phyloP scores from a whole-genome alignment of 2,797 vertebrate species.

The Stomatorhinus walkeri region DNA sequence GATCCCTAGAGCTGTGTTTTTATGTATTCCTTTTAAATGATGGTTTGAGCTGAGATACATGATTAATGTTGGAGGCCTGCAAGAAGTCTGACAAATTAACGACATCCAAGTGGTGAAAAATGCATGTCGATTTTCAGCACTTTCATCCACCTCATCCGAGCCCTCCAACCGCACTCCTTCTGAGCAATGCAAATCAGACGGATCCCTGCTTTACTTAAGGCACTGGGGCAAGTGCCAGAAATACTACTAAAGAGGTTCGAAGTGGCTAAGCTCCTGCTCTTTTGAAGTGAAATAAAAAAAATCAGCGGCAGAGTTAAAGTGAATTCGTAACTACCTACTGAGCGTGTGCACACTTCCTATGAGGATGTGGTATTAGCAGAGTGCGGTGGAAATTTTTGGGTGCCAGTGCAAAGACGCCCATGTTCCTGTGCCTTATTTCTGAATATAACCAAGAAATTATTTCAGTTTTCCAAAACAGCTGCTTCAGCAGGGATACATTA shows the following conservation, averaged over 20 bases:
- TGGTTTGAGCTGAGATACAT: not conserved
- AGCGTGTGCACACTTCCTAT: not conserved
- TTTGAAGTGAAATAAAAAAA: slow-evolving; percentile 4
- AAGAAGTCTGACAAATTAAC: not conserved
- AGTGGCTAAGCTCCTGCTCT: not conserved
- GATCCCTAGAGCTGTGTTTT: not conserved
- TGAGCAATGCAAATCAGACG: not conserved
- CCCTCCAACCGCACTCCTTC: not conserved
- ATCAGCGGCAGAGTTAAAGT: not conserved
- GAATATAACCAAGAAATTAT: not conserved
- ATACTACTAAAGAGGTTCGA: not conserved
- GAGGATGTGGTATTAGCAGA: not conserved
- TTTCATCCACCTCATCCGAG: not conserved
- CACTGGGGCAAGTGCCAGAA: not conserved
- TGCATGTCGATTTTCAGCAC: not conserved
- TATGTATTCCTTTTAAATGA: not conserved
- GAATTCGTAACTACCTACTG: not conserved
- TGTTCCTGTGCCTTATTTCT: not conserved
- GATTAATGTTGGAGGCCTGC: not conserved
- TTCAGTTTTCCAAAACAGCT: not conserved
- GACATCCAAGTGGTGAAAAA: not conserved
- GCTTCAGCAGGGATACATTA: not conserved
- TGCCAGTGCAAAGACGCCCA: not conserved
- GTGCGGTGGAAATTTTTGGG: not conserved
- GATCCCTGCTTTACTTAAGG: not conserved